A percentile compares a stretch with the other conserved stretches of the same genome.
Evolutionary conservation across 2,888 invertebrate genomes (phyloP).

Genomic region (Agrochola macilenta): DNA sequence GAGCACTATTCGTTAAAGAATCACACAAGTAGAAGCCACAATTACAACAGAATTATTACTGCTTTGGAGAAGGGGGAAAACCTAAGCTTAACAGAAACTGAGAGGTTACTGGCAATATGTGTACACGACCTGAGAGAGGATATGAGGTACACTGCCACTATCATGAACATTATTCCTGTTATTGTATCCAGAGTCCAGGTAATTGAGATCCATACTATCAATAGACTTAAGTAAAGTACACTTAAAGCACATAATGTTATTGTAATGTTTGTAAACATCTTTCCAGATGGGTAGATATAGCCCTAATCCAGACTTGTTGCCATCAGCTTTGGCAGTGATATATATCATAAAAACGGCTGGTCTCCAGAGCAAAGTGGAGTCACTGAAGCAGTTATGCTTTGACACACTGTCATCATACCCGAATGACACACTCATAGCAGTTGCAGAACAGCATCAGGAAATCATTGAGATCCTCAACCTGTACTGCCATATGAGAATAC

Average conservation of each 20-base stretch:
- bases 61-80: slow-evolving; percentile 67
- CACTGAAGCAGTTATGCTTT: slow-evolving; percentile 73
- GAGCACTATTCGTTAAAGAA: slow-evolving; percentile 71
- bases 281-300: slow-evolving; percentile 64
- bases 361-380: slow-evolving; percentile 66
- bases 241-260: neutral
- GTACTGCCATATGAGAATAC: slow-evolving; percentile 68
- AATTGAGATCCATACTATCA: slow-evolving; percentile 31
- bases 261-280: slow-evolving; percentile 36
- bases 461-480: slow-evolving; percentile 73
- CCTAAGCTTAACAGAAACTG: slow-evolving; percentile 63
- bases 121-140: slow-evolving; percentile 75
- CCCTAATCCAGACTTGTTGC: slow-evolving; percentile 69
- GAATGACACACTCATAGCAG: slow-evolving; percentile 67
- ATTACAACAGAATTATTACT: slow-evolving; percentile 71
- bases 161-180: slow-evolving; percentile 72
- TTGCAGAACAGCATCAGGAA: slow-evolving; percentile 64
- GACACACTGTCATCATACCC: slow-evolving; percentile 79
- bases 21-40: slow-evolving; percentile 59
- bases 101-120: slow-evolving; percentile 76
- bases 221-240: neutral
- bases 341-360: slow-evolving; percentile 73
- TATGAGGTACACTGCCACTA: slow-evolving; percentile 71
- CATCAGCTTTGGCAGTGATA: slow-evolving; percentile 75
- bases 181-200: slow-evolving; percentile 79